Percentiles rank a stretch among this genome's conserved stretches.
Conservation (phyloP, 2,113 vertebrate genomes). For the Otolemur garnettii region DNA sequence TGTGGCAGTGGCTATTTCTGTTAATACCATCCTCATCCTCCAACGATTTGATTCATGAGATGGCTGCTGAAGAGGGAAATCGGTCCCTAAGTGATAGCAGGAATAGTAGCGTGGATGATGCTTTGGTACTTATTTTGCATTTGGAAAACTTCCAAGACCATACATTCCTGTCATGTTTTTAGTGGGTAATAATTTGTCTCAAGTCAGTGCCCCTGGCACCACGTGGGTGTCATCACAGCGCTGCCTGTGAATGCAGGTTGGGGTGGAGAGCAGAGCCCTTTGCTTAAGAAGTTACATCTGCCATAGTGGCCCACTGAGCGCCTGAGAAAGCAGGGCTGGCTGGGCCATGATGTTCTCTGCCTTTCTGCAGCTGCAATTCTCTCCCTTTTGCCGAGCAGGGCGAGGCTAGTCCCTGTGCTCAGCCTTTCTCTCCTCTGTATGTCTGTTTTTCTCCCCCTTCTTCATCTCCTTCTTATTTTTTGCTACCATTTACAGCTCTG, state of each 20-base stretch:
- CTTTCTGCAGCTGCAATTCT: background rate
- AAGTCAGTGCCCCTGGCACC: background rate
- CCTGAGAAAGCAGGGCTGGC: background rate
- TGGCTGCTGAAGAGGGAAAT: background rate
- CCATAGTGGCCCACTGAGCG: background rate
- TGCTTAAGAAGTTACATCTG: background rate
- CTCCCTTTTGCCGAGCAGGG: background rate
- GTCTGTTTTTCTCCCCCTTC: too few species aligned
- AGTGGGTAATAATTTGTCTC: background rate
- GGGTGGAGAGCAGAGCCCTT: background rate
- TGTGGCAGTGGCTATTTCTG: background rate
- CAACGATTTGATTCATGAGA: background rate
- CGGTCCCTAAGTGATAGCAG: background rate
- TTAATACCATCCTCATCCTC: background rate
- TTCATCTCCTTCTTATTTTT: background rate
- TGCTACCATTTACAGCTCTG: background rate
- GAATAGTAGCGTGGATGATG: too few species aligned
- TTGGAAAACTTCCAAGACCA: background rate
- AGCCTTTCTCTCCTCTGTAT: background rate
- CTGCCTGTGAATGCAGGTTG: background rate
- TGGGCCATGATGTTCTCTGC: too few species aligned
- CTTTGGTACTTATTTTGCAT: background rate
- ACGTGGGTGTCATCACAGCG: background rate
- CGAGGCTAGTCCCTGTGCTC: rapidly evolving
- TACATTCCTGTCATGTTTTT: background rate